A percentile compares a stretch with the other conserved stretches of the same genome.
Evolutionary conservation across 2,797 vertebrate genomes (phyloP).

Genomic region (Podarcis lilfordi): DNA sequence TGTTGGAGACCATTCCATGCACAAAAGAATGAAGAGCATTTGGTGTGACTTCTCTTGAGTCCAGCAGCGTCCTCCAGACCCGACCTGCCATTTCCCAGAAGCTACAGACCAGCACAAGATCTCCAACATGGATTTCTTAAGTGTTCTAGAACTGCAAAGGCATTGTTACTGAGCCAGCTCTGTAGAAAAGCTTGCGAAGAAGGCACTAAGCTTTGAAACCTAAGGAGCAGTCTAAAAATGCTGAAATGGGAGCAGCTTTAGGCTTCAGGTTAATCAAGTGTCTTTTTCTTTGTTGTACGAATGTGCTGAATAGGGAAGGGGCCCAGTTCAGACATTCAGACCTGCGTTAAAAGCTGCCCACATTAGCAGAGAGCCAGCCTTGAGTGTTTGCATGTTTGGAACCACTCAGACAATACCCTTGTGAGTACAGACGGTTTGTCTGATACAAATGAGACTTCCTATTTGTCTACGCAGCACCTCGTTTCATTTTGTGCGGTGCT

Average conservation of each 20-base stretch:
- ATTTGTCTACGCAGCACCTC: neutral
- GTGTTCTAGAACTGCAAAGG: slow-evolving; percentile 16
- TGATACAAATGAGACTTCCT: neutral
- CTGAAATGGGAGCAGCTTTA: neutral
- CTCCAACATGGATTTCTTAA: slow-evolving; percentile 6
- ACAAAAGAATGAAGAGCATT: neutral
- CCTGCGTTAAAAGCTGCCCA: neutral
- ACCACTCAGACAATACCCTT: neutral
- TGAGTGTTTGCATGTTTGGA: no score
- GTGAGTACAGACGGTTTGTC: neutral
- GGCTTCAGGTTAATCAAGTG: neutral
- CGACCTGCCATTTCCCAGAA: neutral
- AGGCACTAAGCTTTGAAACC: neutral
- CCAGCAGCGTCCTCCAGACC: neutral
- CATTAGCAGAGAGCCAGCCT: no score
- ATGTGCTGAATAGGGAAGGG: neutral
- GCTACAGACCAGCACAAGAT: neutral
- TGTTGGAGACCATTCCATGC: neutral
- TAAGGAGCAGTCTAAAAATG: neutral
- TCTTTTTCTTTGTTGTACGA: neutral
- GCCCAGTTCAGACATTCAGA: neutral
- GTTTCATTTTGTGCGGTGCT: neutral
- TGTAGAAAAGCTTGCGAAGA: neutral
- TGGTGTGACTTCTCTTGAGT: neutral
- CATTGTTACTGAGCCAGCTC: neutral